Evolutionary conservation across 2,888 invertebrate species (phyloP).

Genomic region (Brenthis ino): DNA sequence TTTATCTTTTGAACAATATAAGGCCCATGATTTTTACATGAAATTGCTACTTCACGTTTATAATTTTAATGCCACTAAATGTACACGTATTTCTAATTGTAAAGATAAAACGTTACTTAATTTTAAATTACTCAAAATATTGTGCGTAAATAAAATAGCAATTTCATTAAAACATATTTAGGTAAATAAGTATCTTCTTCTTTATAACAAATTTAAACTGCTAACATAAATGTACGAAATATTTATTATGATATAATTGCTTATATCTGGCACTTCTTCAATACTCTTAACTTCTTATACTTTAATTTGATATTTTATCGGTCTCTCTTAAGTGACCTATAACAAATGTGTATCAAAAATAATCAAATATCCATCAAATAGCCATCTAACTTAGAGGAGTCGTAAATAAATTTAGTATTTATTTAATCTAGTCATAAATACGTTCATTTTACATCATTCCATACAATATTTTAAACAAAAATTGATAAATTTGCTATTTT

Average conservation of each 20-base stretch:
- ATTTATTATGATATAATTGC: slow-evolving; percentile 12
- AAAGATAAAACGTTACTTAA: slow-evolving; percentile 14
- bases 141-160: slow-evolving; percentile 23
- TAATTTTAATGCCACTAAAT: slow-evolving; percentile 10
- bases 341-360: slow-evolving; percentile 42
- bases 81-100: slow-evolving; percentile 2
- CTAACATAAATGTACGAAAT: slow-evolving; percentile 14
- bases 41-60: slow-evolving; percentile 12
- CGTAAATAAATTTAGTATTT: slow-evolving; percentile 24
- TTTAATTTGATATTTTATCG: slow-evolving; percentile 18
- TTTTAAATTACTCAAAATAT: slow-evolving; percentile 6
- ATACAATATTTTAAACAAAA: background rate
- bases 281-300: slow-evolving; percentile 9
- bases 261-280: slow-evolving; percentile 23
- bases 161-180: slow-evolving; percentile 11
- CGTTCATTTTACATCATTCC: slow-evolving; percentile 9
- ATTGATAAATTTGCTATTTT: too few species aligned
- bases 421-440: background rate
- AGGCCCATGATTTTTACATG: slow-evolving; percentile 3
- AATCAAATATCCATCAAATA: slow-evolving; percentile 27
- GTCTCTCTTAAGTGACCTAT: slow-evolving; percentile 25
- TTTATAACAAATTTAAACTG: slow-evolving; percentile 4
- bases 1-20: background rate
- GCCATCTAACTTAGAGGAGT: slow-evolving; percentile 26
- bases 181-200: background rate